phyloP scores from a whole-genome alignment of 2,797 vertebrate species.

The Gastrophryne carolinensis region DNA sequence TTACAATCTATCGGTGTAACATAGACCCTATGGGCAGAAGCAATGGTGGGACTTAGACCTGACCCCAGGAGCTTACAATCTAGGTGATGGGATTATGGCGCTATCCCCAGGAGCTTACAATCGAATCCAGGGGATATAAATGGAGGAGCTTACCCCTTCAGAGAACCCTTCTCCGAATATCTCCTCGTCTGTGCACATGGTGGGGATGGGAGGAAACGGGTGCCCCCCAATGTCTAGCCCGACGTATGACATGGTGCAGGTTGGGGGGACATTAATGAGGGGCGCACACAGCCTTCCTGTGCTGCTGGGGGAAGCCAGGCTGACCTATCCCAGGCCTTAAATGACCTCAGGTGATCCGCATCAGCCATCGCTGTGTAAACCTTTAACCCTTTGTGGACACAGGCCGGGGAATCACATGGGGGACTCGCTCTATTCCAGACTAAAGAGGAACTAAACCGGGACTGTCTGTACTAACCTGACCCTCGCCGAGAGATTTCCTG shows the following conservation, averaged over 20 bases:
- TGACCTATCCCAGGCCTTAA: not conserved
- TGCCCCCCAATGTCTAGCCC: not conserved
- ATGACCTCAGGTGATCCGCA: not conserved
- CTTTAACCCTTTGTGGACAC: not conserved
- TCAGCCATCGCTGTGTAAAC: not conserved
- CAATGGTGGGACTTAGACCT: too few relatives aligned
- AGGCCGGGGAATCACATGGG: too few relatives aligned
- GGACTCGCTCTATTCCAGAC: too few relatives aligned
- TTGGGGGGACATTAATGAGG: not conserved
- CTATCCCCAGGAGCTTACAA: not conserved
- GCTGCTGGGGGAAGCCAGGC: too few relatives aligned
- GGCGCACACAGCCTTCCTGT: not conserved
- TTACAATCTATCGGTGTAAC: too few relatives aligned
- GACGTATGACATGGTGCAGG: not conserved
- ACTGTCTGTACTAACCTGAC: too few relatives aligned
- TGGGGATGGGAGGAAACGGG: not conserved
- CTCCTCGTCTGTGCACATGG: not conserved
- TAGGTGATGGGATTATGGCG: too few relatives aligned
- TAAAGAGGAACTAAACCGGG: too few relatives aligned
- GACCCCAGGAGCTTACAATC: not conserved
- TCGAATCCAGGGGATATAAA: not conserved
- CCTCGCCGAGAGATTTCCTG: too few relatives aligned
- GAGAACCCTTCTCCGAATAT: slow-evolving; percentile 10
- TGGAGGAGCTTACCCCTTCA: slow-evolving; percentile 1
- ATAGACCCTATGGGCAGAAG: too few relatives aligned